phyloP scores from a whole-genome alignment of 1,140 invertebrate species.

The Drosophila paulistorum region DNA sequence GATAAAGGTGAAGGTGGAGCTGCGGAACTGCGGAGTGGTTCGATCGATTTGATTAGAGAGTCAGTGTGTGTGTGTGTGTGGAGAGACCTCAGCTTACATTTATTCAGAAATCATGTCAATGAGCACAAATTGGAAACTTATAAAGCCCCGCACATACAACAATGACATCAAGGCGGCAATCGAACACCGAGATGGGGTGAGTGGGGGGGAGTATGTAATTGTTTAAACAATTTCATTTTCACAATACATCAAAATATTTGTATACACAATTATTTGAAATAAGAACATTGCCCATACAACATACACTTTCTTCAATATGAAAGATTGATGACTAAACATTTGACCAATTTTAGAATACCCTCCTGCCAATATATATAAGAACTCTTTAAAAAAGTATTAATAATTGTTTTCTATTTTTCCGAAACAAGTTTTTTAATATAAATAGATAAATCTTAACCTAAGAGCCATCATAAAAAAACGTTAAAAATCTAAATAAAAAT shows the following conservation, averaged over 20 bases:
- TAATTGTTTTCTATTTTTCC: too few relatives aligned
- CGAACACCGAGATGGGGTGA: background rate
- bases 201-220: background rate
- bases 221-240: constrained; percentile 8
- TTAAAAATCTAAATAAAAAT: too few relatives aligned
- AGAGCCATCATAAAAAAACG: too few relatives aligned
- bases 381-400: too few relatives aligned
- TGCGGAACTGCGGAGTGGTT: constrained; percentile 41
- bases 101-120: constrained; percentile 68
- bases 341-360: too few relatives aligned
- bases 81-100: constrained; percentile 33
- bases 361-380: too few relatives aligned
- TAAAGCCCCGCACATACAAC: constrained; percentile 27
- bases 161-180: constrained; percentile 10
- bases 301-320: background rate
- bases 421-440: too few relatives aligned
- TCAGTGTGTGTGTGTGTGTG: constrained; percentile 31
- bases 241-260: constrained; percentile 23
- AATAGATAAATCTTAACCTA: too few relatives aligned
- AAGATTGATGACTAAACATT: too few relatives aligned
- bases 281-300: background rate
- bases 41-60: constrained; percentile 53
- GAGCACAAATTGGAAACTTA: constrained; percentile 67
- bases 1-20: constrained; percentile 1
- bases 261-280: constrained; percentile 10